Evolutionary conservation across 2,113 vertebrate genomes (phyloP).

Genomic region (Pholis gunnellus): DNA sequence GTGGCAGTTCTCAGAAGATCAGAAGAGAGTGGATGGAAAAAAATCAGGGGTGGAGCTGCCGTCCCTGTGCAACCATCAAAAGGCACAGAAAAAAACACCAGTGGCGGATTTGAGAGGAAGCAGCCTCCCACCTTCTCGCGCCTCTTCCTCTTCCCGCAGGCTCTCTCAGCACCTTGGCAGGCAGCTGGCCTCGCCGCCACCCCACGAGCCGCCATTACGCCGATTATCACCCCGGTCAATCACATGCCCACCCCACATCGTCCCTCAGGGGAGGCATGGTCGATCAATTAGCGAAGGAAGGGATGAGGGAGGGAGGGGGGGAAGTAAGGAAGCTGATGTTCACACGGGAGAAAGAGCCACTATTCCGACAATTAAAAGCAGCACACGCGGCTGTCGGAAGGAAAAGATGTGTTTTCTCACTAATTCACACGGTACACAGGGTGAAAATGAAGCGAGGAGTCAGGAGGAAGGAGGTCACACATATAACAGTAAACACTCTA

Average conservation of each 20-base stretch:
- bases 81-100: slow-evolving; percentile 16
- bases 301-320: not conserved
- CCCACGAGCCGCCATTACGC: slow-evolving; percentile 62
- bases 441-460: slow-evolving; percentile 58
- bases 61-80: not conserved
- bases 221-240: slow-evolving; percentile 79
- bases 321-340: not conserved
- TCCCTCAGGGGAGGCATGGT: slow-evolving; percentile 31
- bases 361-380: not conserved
- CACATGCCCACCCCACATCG: slow-evolving; percentile 20
- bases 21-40: slow-evolving; percentile 10
- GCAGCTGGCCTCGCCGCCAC: slow-evolving; percentile 62
- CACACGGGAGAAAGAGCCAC: not conserved
- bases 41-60: not conserved
- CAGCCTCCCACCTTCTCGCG: slow-evolving; percentile 34
- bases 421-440: slow-evolving; percentile 38
- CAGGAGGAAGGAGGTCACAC: slow-evolving; percentile 47
- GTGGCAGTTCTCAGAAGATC: not conserved
- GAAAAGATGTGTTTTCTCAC: slow-evolving; percentile 42
- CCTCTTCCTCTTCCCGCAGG: slow-evolving; percentile 34
- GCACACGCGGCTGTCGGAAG: not conserved
- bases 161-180: slow-evolving; percentile 72
- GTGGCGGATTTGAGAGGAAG: slow-evolving; percentile 37
- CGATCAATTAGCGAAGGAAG: slow-evolving; percentile 62
- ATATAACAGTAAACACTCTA: slow-evolving; percentile 55